Evolutionary conservation across 2,888 invertebrate genomes (phyloP), one percentile per base, ranked within the genome.

Genomic region (Agrochola lychnidis): DNA sequence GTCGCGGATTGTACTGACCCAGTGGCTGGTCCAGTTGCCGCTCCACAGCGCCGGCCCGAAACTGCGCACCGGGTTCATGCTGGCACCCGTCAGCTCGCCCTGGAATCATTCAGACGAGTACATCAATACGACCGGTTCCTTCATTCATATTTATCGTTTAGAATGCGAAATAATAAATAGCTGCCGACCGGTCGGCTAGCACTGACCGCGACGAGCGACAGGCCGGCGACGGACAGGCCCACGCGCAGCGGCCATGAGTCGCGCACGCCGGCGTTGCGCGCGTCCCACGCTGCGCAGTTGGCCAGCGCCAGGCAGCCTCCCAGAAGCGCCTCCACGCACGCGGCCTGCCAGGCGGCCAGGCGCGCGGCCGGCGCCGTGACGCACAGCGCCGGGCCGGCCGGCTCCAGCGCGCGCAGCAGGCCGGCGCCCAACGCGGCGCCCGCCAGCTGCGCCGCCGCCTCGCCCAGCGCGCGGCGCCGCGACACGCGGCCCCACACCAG

Each of bases 1-100:
- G 19, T 30, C 19, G 48, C 16, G 56, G 16, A 22, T 25, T 57
- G 14, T 61, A 87, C 95, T 95, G 90, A 98, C 97, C 98, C 98
- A 98, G 90, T 98, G 98, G 57, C 87, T 81, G 6, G 82, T 73
- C 97, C 98, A 98, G 86, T 96, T 93, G 12, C 96, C 97, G 88
- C 97, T 97, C 94, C 97, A 97, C 25, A 98, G 92, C 48, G 98
- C 98, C 1, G 98, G 98, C 10, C 97, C 98, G 79, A 98, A 97
- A 82, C 97, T 97, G 84, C 98, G 97, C 70, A 97, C 97, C 4
- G 98, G 98, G 92, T 98, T 98, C 97, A 98, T 97, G 91, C 97
- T 97, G 89, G 97, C 98, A 48, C 98, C 98, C 4, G 98, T 98
- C 88, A 97, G 97, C 59, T 97, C 97, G 10, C 97, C 98, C 98